These are phyloP conservation scores for Chrysolina americana DNA, from an alignment of 2,888 invertebrate genomes.

Conservation along the genomic window DNA sequence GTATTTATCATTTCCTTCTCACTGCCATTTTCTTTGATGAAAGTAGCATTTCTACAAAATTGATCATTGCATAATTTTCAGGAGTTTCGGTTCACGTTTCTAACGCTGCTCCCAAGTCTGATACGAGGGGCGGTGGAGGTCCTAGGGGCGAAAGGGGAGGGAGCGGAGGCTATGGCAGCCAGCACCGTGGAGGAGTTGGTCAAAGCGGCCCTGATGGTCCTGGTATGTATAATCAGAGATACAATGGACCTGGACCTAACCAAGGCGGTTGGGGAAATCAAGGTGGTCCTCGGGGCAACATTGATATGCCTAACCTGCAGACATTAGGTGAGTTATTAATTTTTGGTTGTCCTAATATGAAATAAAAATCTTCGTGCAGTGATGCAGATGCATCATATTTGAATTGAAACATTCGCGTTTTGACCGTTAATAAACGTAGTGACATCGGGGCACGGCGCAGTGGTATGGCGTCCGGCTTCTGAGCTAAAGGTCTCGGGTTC, in stretches of 20 bases:
- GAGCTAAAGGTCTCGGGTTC: no score
- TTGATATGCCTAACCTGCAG: slow-evolving; percentile 91
- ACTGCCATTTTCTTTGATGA: neutral
- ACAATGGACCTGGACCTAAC: slow-evolving; percentile 66
- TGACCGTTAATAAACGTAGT: no score
- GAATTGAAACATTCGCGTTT: neutral
- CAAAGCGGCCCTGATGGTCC: slow-evolving; percentile 55
- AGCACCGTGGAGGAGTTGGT: slow-evolving; percentile 63
- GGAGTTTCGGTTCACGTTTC: slow-evolving; percentile 88
- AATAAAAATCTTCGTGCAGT: neutral
- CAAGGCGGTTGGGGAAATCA: slow-evolving; percentile 64
- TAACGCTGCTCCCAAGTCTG: slow-evolving; percentile 85
- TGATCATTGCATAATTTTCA: slow-evolving; percentile 36
- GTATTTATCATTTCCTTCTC: slow-evolving; percentile 60
- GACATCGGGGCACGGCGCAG: no score
- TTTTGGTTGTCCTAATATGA: neutral
- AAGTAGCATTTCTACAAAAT: no score
- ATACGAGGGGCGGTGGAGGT: slow-evolving; percentile 70
- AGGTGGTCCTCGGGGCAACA: slow-evolving; percentile 73
- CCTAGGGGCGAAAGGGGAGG: slow-evolving; percentile 68
- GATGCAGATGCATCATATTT: neutral
- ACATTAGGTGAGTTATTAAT: slow-evolving; percentile 76
- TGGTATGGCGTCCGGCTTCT: no score
- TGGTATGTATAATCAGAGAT: slow-evolving; percentile 64
- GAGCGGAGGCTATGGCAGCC: slow-evolving; percentile 58